These are phyloP conservation scores for Pherbina coryleti DNA, from an alignment of 2,888 invertebrate genomes.

Conservation along the genomic window DNA sequence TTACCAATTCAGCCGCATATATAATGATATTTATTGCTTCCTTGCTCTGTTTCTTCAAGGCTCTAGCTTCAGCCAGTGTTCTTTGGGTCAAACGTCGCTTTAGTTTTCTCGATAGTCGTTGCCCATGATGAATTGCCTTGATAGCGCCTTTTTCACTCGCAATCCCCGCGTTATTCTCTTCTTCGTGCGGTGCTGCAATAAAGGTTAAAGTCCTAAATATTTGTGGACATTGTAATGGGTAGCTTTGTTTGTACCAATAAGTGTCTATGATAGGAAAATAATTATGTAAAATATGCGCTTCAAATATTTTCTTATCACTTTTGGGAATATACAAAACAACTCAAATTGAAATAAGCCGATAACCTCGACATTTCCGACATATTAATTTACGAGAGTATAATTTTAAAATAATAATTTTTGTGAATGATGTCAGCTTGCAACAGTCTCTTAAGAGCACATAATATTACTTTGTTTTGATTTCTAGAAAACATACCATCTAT, in stretches of 20 bases:
- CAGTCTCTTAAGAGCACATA: no score
- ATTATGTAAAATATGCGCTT: not conserved
- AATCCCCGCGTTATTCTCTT: constrained; percentile 55
- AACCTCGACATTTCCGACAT: constrained; percentile 49
- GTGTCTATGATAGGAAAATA: not conserved
- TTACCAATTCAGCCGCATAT: constrained; percentile 84
- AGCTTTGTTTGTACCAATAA: not conserved
- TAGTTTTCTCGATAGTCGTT: constrained; percentile 81
- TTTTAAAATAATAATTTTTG: not conserved
- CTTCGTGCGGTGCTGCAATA: constrained; percentile 54
- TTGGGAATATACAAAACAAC: constrained; percentile 19
- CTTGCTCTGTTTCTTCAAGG: constrained; percentile 81
- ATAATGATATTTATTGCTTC: constrained; percentile 82
- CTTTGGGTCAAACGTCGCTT: constrained; percentile 82
- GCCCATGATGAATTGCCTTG: constrained; percentile 84
- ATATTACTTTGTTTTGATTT: not conserved
- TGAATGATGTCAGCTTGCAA: not conserved
- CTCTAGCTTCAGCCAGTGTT: constrained; percentile 84
- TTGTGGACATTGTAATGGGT: no score
- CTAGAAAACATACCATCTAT: constrained; percentile 73
- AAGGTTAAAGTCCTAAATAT: no score
- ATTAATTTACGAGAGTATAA: not conserved
- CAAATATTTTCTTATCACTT: constrained; percentile 15
- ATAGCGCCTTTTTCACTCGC: constrained; percentile 71
- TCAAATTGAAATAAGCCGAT: constrained; percentile 43